Evolutionary conservation across 2,888 invertebrate genomes (phyloP).

Genomic region (Campopleginae sp.): DNA sequence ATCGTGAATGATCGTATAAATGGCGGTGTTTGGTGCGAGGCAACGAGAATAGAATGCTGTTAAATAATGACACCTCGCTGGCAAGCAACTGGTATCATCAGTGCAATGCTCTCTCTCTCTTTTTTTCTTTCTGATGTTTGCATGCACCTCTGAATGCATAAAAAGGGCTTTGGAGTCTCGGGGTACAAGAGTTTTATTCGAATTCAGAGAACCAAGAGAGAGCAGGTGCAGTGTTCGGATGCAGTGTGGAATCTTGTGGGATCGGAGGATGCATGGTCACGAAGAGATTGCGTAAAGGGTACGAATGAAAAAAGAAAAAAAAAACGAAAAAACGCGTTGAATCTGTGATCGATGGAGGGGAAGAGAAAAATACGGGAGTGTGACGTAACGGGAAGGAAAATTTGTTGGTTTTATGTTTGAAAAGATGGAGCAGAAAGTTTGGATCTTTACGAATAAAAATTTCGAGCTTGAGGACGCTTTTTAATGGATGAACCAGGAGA

Average conservation of each 20-base stretch:
- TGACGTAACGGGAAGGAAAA: background rate
- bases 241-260: constrained; percentile 1
- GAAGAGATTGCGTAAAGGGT: constrained; percentile 19
- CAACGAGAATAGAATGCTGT: constrained; percentile 66
- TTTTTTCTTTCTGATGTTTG: constrained; percentile 17
- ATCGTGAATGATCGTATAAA: constrained; percentile 65
- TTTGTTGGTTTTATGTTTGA: background rate
- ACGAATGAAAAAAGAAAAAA: constrained; percentile 9
- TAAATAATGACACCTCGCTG: constrained; percentile 62
- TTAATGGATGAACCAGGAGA: constrained; percentile 26
- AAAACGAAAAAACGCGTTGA: constrained; percentile 16
- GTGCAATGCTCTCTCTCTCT: constrained; percentile 34
- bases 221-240: constrained; percentile 61
- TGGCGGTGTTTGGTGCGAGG: constrained; percentile 56
- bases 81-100: constrained; percentile 53
- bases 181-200: constrained; percentile 41
- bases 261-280: constrained; percentile 26
- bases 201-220: constrained; percentile 54
- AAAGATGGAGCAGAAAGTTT: background rate
- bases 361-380: background rate
- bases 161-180: constrained; percentile 26
- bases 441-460: constrained; percentile 28
- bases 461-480: constrained; percentile 25
- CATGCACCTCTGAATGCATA: constrained; percentile 31
- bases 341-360: background rate